Conservation (phyloP, 1,140 invertebrate species). For the Drosophila asahinai region DNA sequence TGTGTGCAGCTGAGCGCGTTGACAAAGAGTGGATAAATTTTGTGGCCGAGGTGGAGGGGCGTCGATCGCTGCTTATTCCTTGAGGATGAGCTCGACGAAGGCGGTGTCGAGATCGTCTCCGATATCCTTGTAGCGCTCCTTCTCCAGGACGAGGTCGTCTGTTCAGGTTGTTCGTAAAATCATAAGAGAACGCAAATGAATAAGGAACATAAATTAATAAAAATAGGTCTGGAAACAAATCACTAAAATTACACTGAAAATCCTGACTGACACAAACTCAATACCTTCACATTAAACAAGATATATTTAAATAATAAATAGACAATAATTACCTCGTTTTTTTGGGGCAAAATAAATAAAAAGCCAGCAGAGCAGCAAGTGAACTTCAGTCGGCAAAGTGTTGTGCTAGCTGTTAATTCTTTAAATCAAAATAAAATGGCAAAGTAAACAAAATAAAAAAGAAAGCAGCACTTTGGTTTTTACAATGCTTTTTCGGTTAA, state of each 20-base stretch:
- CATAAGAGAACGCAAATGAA: constrained; percentile 64
- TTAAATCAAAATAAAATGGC: constrained; percentile 48
- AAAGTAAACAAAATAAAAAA: constrained; percentile 35
- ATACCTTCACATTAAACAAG: constrained; percentile 20
- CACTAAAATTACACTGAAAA: constrained; percentile 43
- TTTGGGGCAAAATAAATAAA: constrained; percentile 39
- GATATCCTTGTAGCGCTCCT: constrained; percentile 99
- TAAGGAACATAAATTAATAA: constrained; percentile 63
- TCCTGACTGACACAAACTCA: constrained; percentile 26
- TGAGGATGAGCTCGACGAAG: constrained; percentile 96
- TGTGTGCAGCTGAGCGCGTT: constrained; percentile 22
- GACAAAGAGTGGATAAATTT: constrained; percentile 40
- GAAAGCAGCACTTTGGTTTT: constrained; percentile 58
- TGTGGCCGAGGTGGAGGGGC: constrained; percentile 42
- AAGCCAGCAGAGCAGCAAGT: constrained; percentile 31
- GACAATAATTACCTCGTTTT: constrained; percentile 60
- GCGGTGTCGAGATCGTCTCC: constrained; percentile 99
- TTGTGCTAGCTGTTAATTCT: constrained; percentile 64
- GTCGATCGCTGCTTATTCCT: constrained; percentile 75
- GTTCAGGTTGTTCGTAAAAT: constrained; percentile 84
- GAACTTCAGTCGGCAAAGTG: constrained; percentile 49
- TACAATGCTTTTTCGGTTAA: constrained; percentile 63
- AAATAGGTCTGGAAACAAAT: constrained; percentile 24
- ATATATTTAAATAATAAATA: constrained; percentile 12
- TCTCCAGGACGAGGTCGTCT: constrained; percentile 99